Evolutionary conservation across 2,888 invertebrate species (phyloP).

Genomic region (Dione vanillae): DNA sequence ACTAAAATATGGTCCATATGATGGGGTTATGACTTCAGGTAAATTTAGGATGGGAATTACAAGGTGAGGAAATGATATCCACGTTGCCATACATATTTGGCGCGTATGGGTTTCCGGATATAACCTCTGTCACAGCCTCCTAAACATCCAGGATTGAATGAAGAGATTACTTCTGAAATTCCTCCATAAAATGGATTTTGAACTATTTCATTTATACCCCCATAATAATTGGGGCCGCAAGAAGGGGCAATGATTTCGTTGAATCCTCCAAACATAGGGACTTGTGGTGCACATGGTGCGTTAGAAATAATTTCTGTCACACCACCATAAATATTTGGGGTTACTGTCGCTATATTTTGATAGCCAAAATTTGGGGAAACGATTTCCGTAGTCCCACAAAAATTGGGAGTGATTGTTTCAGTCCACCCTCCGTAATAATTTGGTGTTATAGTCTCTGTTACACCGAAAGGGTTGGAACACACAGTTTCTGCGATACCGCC

Average conservation of each 20-base stretch:
- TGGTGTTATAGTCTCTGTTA: slow-evolving; percentile 34
- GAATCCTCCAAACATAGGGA: slow-evolving; percentile 34
- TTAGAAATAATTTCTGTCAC: slow-evolving; percentile 36
- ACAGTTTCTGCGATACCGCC: slow-evolving; percentile 40
- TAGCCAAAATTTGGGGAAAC: slow-evolving; percentile 26
- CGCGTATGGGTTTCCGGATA: slow-evolving; percentile 21
- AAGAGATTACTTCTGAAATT: slow-evolving; percentile 33
- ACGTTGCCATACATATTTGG: slow-evolving; percentile 19
- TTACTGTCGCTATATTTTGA: slow-evolving; percentile 22
- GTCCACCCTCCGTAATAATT: slow-evolving; percentile 38
- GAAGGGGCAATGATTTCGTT: slow-evolving; percentile 38
- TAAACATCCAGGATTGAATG: slow-evolving; percentile 15
- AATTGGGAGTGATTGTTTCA: slow-evolving; percentile 34
- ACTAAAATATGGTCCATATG: slow-evolving; percentile 13
- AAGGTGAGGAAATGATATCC: slow-evolving; percentile 25
- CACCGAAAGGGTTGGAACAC: slow-evolving; percentile 29
- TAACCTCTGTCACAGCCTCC: slow-evolving; percentile 29
- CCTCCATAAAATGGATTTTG: slow-evolving; percentile 26
- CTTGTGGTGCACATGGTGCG: slow-evolving; percentile 32
- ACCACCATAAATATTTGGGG: slow-evolving; percentile 37
- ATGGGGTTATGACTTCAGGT: slow-evolving; percentile 22
- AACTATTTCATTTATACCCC: slow-evolving; percentile 32
- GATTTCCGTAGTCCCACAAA: slow-evolving; percentile 39
- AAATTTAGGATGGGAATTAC: slow-evolving; percentile 11
- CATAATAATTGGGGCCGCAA: slow-evolving; percentile 41